These are phyloP conservation scores for Syrista parreyssii DNA, from an alignment of 2,888 invertebrate genomes.

Conservation along the genomic window DNA sequence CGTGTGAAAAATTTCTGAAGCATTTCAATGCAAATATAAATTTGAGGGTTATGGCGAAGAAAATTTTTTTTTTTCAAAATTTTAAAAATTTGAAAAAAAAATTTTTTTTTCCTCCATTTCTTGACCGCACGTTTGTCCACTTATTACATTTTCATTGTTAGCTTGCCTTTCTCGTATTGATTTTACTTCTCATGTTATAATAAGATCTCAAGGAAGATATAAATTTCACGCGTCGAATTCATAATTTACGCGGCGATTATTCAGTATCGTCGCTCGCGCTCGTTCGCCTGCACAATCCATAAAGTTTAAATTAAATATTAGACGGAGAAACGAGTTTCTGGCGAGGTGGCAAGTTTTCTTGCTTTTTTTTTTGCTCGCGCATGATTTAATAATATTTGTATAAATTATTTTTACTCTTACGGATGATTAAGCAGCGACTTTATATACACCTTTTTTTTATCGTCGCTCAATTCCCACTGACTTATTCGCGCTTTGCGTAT, in stretches of 20 bases:
- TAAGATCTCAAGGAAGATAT: neutral
- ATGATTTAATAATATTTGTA: neutral
- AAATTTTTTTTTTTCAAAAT: no score
- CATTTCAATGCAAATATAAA: neutral
- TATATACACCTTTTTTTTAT: neutral
- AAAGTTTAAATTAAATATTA: neutral
- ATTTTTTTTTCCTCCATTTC: no score
- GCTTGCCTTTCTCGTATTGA: neutral
- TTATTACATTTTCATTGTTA: neutral
- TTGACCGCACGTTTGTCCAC: no score
- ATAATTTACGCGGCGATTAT: neutral
- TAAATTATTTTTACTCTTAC: neutral
- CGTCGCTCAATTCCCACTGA: neutral
- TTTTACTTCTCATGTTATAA: neutral
- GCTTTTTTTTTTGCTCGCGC: no score
- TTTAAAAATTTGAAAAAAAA: no score
- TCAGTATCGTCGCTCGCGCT: neutral
- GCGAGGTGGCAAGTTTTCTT: neutral
- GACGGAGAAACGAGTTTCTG: neutral
- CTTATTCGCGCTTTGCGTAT: neutral
- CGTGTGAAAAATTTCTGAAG: neutral
- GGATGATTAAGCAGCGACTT: neutral
- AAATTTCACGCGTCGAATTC: neutral
- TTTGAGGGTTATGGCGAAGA: neutral
- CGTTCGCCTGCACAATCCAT: neutral